These are phyloP conservation scores for Cettia cetti DNA, from an alignment of 2,113 vertebrate genomes.

Conservation along the genomic window DNA sequence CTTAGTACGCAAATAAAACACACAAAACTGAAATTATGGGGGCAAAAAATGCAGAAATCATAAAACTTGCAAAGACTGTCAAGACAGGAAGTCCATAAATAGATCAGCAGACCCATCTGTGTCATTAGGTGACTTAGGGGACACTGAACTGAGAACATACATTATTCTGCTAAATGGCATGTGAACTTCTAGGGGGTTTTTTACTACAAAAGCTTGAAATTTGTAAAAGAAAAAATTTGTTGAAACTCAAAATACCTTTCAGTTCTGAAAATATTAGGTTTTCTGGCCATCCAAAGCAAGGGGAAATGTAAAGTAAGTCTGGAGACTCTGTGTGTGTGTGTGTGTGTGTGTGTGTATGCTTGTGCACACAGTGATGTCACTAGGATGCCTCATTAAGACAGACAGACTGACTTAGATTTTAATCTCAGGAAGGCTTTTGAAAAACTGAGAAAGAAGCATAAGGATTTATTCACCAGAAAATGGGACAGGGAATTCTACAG, in stretches of 20 bases:
- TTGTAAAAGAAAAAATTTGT: neutral
- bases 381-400: neutral
- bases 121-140: neutral
- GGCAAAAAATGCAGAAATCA: neutral
- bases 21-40: neutral
- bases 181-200: neutral
- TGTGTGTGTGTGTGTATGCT: too few species aligned
- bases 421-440: neutral
- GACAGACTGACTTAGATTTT: neutral
- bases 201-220: neutral
- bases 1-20: neutral
- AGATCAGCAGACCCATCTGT: neutral
- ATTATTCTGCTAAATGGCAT: neutral
- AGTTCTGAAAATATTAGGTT: neutral
- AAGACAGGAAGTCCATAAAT: neutral
- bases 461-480: slow-evolving; percentile 4
- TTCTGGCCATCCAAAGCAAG: neutral
- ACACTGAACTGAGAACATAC: neutral
- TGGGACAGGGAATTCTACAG: slow-evolving; percentile 5
- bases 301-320: neutral
- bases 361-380: neutral
- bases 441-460: neutral
- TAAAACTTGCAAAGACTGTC: neutral
- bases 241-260: neutral
- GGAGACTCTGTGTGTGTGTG: neutral